These are phyloP conservation scores for Pomatostomus ruficeps DNA, from an alignment of 2,113 vertebrate species.

Conservation along the genomic window DNA sequence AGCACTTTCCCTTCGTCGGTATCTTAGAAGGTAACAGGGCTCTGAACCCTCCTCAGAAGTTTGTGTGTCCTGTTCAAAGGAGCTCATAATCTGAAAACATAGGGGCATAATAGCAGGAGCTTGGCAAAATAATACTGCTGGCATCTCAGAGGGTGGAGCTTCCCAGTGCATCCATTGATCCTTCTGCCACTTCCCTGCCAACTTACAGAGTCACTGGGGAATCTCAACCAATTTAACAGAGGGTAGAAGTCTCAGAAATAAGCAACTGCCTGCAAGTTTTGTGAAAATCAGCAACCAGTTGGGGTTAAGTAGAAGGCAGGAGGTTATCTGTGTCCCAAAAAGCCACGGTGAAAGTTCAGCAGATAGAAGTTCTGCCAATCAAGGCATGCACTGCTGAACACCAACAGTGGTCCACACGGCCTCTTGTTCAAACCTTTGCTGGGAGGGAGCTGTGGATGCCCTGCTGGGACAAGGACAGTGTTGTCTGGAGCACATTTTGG, in stretches of 20 bases:
- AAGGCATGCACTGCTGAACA: not conserved
- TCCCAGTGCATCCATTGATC: not conserved
- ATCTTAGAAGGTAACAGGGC: not conserved
- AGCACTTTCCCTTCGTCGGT: not conserved
- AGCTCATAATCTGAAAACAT: not conserved
- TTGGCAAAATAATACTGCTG: not conserved
- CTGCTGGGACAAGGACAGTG: not conserved
- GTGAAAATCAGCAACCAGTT: not conserved
- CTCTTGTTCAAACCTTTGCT: not conserved
- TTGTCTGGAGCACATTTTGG: not conserved
- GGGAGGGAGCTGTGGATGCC: not conserved
- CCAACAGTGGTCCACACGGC: not conserved
- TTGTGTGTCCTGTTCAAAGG: not conserved
- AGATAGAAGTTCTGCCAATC: not conserved
- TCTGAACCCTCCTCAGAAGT: not conserved
- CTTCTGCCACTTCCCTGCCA: not conserved
- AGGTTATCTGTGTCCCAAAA: not conserved
- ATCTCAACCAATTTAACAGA: not conserved
- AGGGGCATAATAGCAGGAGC: not conserved
- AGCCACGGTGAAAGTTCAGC: not conserved
- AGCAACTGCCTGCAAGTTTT: not conserved
- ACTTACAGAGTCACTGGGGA: not conserved
- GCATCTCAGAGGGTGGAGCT: not conserved
- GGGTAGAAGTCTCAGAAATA: not conserved
- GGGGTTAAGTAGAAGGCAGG: not conserved